Percentiles rank a stretch among this genome's conserved stretches.
phyloP scores from a whole-genome alignment of 1,140 invertebrate species.

The Bombus cullumanus region DNA sequence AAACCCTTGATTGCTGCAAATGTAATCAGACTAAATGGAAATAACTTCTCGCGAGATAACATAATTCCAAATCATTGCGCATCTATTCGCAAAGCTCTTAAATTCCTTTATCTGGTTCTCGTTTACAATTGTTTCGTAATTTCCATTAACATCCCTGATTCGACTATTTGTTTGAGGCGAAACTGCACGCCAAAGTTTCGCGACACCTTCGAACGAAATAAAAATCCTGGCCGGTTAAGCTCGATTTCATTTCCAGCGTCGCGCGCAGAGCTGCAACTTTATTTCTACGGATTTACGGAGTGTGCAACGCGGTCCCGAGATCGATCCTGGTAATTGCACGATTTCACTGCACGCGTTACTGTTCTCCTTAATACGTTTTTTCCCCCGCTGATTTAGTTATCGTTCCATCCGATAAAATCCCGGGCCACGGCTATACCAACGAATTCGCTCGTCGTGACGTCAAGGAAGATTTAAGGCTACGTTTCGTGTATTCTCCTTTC shows the following conservation, averaged over 20 bases:
- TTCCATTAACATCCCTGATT: not conserved
- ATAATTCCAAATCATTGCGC: not conserved
- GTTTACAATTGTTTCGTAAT: not conserved
- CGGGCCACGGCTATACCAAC: not conserved
- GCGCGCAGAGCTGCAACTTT: not conserved
- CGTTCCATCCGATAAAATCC: conserved; percentile 27
- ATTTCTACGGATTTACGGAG: conserved; percentile 7
- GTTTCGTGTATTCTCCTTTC: not conserved
- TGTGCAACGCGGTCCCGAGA: not conserved
- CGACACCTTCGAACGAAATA: not conserved
- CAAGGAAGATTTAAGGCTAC: conserved; percentile 22
- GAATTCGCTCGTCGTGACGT: conserved; percentile 8
- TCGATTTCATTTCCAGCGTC: not conserved
- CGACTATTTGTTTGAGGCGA: not conserved
- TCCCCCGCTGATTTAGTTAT: conserved; percentile 26
- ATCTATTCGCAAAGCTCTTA: not conserved
- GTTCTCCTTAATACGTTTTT: conserved; percentile 22
- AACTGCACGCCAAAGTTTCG: not conserved
- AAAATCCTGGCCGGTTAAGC: not conserved
- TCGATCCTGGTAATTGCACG: conserved; percentile 17
- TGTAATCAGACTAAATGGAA: too few relatives aligned
- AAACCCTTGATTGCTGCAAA: too few relatives aligned
- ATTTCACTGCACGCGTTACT: conserved; percentile 1
- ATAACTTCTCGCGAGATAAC: too few relatives aligned
- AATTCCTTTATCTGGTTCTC: not conserved